Evolutionary conservation across 2,888 invertebrate species (phyloP), one percentile per base, ranked within the genome.

Genomic region (Parnassius apollo): DNA sequence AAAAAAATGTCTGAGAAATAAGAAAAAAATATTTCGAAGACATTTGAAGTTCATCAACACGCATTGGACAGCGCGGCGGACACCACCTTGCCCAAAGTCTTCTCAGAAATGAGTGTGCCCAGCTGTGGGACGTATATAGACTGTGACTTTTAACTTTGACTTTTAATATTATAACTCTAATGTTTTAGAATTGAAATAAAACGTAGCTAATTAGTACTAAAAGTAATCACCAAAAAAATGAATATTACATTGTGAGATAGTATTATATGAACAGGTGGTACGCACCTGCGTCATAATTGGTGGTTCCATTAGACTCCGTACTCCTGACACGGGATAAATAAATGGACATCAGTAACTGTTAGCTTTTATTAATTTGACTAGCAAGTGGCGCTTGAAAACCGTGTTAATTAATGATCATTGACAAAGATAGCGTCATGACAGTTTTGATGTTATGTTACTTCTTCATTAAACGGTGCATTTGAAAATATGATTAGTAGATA

Each of bases 211-310:
- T 51, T 59, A 13, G 11, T 25, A 25, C 42, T 10, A 42, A 50
- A 46, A 56, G 60, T 61, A 65, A 85, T 82, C 79, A 81, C 70
- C 79, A 80, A 83, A 84, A 80, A 59, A 52, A 48, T 22, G 46
- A 59, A 59, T 59, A 46, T 51, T 51, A 48, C 48, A 44, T 56
- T 55, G 44, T 18, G 10, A 54, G 49, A 35, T 78, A 81, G 79
- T 71, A 70, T 61, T 57, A 71, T 59, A 35, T 59, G 52, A 71
- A 82, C 88, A 88, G 88, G 83, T 89, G 88, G 73, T 65, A 65
- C 63, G 60, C 90, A 91, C 86, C 90, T 91, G 90, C 85, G 86
- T 86, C 86, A 85, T 79, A 88, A 89, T 88, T 85, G 82, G 81
- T 84, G 83, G 85, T 84, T 80, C 83, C 86, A 85, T 85, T 86